Conservation (phyloP, 2,888 invertebrate genomes). For the Xestia c-nigrum region DNA sequence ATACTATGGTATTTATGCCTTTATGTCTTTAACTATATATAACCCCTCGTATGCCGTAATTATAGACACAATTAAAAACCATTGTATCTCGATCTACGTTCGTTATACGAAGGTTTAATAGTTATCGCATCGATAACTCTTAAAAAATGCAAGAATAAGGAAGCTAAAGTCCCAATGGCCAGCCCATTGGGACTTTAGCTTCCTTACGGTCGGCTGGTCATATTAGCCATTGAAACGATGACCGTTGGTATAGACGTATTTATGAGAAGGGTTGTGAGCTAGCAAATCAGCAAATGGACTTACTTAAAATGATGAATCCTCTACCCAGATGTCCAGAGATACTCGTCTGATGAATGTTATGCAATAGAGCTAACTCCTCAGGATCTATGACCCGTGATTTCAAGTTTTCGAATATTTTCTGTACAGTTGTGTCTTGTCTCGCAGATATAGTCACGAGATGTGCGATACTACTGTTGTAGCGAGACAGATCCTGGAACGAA, state of each 20-base stretch:
- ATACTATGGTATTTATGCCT: too few relatives aligned
- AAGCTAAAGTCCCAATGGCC: background rate
- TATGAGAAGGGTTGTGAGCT: background rate
- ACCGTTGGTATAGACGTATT: background rate
- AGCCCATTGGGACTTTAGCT: too few relatives aligned
- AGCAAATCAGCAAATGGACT: background rate
- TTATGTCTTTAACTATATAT: too few relatives aligned
- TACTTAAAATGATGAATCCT: constrained; percentile 80
- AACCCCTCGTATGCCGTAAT: too few relatives aligned
- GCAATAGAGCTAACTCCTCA: constrained; percentile 81
- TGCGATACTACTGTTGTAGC: constrained; percentile 75
- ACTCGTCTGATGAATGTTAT: constrained; percentile 77
- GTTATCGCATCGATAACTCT: background rate
- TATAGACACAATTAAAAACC: too few relatives aligned
- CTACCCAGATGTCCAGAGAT: constrained; percentile 82
- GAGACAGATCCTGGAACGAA: constrained; percentile 69
- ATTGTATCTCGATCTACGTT: too few relatives aligned
- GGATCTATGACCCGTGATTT: constrained; percentile 80
- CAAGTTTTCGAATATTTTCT: constrained; percentile 73
- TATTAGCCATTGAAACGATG: background rate
- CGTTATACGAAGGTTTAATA: too few relatives aligned
- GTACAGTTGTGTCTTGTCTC: constrained; percentile 75
- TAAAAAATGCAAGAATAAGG: background rate
- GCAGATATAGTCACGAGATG: constrained; percentile 78
- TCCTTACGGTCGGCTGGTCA: too few relatives aligned